Conservation (phyloP, 2,113 vertebrate species). For the Atrichornis clamosus region DNA sequence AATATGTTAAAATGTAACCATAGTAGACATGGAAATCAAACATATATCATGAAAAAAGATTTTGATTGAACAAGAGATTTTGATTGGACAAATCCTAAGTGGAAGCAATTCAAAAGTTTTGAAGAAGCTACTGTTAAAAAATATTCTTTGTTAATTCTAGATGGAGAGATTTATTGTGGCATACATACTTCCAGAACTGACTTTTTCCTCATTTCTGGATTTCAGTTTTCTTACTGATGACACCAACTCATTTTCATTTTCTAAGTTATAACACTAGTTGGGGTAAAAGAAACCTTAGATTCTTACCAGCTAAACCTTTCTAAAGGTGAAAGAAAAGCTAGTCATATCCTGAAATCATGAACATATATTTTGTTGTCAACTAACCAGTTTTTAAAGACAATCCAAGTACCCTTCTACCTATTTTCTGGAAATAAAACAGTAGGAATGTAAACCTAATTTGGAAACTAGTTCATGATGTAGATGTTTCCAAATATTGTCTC, state of each 20-base stretch:
- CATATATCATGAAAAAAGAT: not conserved
- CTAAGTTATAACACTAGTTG: not conserved
- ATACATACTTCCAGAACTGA: not conserved
- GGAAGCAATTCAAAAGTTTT: not conserved
- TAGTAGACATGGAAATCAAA: not conserved
- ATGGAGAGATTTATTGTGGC: not conserved
- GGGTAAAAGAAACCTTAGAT: not conserved
- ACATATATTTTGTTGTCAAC: not conserved
- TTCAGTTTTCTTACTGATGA: not conserved
- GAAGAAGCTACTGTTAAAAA: not conserved
- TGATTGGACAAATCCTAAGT: not conserved
- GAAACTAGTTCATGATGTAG: not conserved
- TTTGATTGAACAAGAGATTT: not conserved
- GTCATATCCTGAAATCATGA: not conserved
- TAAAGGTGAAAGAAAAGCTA: not conserved
- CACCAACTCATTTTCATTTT: not conserved
- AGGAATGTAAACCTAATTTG: not conserved
- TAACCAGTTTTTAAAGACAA: not conserved
- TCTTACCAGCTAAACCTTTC: not conserved
- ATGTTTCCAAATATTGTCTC: not conserved
- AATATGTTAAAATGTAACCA: not conserved
- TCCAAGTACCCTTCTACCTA: not conserved
- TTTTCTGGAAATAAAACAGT: not conserved
- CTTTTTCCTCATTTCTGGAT: not conserved
- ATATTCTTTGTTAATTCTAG: not conserved